Percentiles rank a stretch among this genome's conserved stretches.
Evolutionary conservation across 2,113 vertebrate genomes (phyloP).

Genomic region (Corydoras maculifer): DNA sequence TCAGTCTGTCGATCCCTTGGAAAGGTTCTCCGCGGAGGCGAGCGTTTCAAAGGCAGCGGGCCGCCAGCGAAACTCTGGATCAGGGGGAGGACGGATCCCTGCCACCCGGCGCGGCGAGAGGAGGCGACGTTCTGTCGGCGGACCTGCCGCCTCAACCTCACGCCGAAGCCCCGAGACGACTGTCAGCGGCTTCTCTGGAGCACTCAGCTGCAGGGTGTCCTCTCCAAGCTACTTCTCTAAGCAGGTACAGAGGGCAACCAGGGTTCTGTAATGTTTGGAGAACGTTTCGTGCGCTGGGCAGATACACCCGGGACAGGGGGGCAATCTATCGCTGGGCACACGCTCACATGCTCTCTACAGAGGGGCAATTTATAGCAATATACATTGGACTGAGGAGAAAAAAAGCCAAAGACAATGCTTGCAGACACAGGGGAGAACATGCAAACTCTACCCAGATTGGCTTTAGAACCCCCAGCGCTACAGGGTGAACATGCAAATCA

Average conservation of each 20-base stretch:
- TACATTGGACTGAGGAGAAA: too few species aligned
- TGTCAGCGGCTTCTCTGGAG: slow-evolving; percentile 67
- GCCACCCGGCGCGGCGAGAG: slow-evolving; percentile 41
- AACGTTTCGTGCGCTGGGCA: too few species aligned
- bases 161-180: slow-evolving; percentile 60
- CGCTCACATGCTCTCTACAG: too few species aligned
- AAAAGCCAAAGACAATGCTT: too few species aligned
- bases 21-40: slow-evolving; percentile 82
- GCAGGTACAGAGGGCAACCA: slow-evolving; percentile 70
- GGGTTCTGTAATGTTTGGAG: too few species aligned
- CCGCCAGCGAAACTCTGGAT: slow-evolving; percentile 91
- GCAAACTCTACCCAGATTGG: too few species aligned
- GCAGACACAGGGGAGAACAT: too few species aligned
- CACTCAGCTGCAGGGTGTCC: slow-evolving; percentile 48
- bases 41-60: slow-evolving; percentile 89
- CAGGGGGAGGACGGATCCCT: slow-evolving; percentile 70
- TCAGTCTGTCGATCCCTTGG: background rate
- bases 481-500: too few species aligned
- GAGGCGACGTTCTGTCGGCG: slow-evolving; percentile 57
- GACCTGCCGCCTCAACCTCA: slow-evolving; percentile 64
- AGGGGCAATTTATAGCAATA: too few species aligned
- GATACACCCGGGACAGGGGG: too few species aligned
- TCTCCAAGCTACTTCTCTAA: slow-evolving; percentile 69
- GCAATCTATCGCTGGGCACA: too few species aligned
- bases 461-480: too few species aligned